phyloP scores from a whole-genome alignment of 2,888 invertebrate genomes.

The Chymomyza fuscimana region DNA sequence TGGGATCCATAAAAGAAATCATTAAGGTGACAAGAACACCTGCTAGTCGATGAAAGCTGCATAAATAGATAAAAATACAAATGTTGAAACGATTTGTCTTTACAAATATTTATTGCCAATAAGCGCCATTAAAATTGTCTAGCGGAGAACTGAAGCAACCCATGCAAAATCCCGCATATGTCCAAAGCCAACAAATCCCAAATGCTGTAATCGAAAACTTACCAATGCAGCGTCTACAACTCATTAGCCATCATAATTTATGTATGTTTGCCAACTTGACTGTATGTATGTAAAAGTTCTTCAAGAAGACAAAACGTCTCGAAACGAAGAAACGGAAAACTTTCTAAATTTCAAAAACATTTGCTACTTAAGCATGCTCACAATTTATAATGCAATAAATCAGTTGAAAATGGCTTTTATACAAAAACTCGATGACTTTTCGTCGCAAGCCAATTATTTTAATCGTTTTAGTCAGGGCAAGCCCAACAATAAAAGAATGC shows the following conservation, averaged over 20 bases:
- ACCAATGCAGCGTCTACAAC: slow-evolving; percentile 19
- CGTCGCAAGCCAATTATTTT: slow-evolving; percentile 69
- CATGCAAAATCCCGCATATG: not conserved
- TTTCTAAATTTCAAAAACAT: slow-evolving; percentile 62
- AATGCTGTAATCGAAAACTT: not conserved
- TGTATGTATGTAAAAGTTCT: slow-evolving; percentile 26
- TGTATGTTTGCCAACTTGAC: slow-evolving; percentile 60
- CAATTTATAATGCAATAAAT: slow-evolving; percentile 69
- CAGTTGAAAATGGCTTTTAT: slow-evolving; percentile 64
- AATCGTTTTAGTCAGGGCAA: slow-evolving; percentile 62
- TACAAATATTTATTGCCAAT: not conserved
- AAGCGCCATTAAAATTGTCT: not conserved
- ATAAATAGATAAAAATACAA: too few species aligned
- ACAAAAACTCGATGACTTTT: slow-evolving; percentile 39
- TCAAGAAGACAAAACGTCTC: not conserved
- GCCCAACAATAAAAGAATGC: slow-evolving; percentile 44
- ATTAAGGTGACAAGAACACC: too few species aligned
- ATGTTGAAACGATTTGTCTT: too few species aligned
- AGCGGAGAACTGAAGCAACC: not conserved
- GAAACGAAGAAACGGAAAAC: slow-evolving; percentile 40
- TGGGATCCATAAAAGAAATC: too few species aligned
- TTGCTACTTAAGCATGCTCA: slow-evolving; percentile 72
- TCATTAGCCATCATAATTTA: slow-evolving; percentile 72
- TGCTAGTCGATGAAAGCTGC: too few species aligned
- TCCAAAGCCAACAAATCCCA: not conserved